A percentile compares a stretch with the other conserved stretches of the same genome.
These are phyloP conservation scores for Cephus runcator DNA, from an alignment of 2,888 invertebrate species.

Conservation along the genomic window DNA sequence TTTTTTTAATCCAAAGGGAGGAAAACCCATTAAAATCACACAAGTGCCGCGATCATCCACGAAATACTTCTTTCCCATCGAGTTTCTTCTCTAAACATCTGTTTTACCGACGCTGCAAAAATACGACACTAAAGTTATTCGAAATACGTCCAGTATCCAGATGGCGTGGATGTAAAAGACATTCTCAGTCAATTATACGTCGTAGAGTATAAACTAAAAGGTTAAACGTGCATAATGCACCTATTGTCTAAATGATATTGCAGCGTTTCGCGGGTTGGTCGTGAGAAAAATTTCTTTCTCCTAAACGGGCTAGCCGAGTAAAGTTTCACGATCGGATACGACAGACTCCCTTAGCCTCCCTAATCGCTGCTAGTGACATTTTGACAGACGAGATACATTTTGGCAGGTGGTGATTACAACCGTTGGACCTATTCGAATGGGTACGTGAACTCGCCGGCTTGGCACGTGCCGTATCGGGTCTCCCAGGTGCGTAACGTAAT, in stretches of 20 bases:
- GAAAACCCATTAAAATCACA: neutral
- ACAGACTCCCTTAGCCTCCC: neutral
- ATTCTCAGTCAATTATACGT: neutral
- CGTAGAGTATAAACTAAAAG: neutral
- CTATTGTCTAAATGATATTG: neutral
- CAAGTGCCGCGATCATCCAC: neutral
- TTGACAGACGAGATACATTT: constrained; percentile 43
- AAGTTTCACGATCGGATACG: neutral
- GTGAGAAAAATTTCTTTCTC: neutral
- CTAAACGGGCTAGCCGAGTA: too few relatives aligned
- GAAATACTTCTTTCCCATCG: neutral
- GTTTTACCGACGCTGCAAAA: neutral
- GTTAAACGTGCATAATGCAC: neutral
- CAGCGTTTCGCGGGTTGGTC: neutral
- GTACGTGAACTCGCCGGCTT: constrained; percentile 64
- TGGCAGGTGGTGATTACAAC: constrained; percentile 64
- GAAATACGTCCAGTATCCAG: neutral
- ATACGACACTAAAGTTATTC: neutral
- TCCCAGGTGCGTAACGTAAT: constrained; percentile 65
- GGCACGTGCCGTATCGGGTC: constrained; percentile 64
- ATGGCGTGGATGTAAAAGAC: neutral
- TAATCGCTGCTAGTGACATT: neutral
- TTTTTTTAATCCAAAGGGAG: neutral
- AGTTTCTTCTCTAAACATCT: neutral
- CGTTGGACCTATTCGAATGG: constrained; percentile 64